Percentiles rank a stretch among this genome's conserved stretches.
These are phyloP conservation scores for Rhynchophorus ferrugineus DNA, from an alignment of 1,140 invertebrate genomes.

Conservation along the genomic window DNA sequence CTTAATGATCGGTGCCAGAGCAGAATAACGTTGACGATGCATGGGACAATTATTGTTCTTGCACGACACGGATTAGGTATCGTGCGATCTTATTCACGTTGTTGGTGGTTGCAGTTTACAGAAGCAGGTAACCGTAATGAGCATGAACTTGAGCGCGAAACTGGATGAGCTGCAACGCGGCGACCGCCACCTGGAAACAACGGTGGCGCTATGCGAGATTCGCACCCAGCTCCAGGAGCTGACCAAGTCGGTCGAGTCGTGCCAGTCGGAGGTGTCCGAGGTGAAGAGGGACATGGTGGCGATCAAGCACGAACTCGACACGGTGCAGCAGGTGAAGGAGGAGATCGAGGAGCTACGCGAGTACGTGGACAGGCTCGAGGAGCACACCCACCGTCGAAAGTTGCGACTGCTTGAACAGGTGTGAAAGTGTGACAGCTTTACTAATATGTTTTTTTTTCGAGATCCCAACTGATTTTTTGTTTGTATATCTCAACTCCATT, in stretches of 20 bases:
- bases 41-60: no score
- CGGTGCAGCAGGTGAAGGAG: constrained; percentile 87
- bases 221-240: constrained; percentile 83
- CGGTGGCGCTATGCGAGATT: constrained; percentile 82
- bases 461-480: constrained; percentile 1
- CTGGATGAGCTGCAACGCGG: constrained; percentile 77
- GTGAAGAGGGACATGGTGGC: constrained; percentile 89
- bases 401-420: constrained; percentile 83
- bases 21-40: no score
- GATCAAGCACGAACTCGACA: constrained; percentile 87
- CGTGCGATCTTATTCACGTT: no score
- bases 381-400: constrained; percentile 78
- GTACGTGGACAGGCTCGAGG: constrained; percentile 82
- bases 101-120: no score
- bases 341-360: constrained; percentile 87
- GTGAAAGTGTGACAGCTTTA: constrained; percentile 32
- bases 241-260: constrained; percentile 87
- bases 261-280: constrained; percentile 84
- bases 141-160: constrained; percentile 86
- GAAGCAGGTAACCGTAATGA: constrained; percentile 93
- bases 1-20: no score
- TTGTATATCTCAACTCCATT: no score
- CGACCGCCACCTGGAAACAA: constrained; percentile 80
- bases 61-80: no score
- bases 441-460: constrained; percentile 7